phyloP scores from a whole-genome alignment of 2,113 vertebrate species.

The Pipra filicauda region DNA sequence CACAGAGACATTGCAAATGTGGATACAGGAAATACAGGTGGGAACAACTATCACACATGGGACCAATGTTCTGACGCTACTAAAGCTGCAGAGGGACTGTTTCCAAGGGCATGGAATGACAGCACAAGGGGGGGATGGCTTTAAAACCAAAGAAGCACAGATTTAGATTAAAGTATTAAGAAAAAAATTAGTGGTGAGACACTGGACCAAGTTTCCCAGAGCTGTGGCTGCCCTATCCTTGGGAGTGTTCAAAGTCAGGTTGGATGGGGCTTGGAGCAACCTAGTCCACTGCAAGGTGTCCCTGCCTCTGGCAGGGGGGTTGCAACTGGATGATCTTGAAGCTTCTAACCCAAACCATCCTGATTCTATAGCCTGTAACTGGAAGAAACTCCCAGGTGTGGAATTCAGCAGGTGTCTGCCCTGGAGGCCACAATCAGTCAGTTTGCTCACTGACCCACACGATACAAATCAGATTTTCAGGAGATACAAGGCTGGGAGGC shows the following conservation, averaged over 20 bases:
- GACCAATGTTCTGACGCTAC: neutral
- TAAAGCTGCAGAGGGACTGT: neutral
- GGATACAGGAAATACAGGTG: neutral
- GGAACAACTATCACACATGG: rapidly evolving
- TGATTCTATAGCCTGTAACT: neutral
- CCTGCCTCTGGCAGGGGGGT: neutral
- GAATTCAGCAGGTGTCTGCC: neutral
- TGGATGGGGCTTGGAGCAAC: neutral
- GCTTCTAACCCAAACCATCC: neutral
- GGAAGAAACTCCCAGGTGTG: neutral
- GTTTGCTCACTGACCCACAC: neutral
- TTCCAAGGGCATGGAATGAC: neutral
- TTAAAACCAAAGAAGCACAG: neutral
- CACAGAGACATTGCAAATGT: neutral
- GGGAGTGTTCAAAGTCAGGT: neutral
- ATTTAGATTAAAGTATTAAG: neutral
- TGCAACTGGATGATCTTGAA: neutral
- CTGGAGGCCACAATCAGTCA: neutral
- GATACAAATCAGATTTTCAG: neutral
- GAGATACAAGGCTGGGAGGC: neutral
- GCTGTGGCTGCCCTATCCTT: neutral
- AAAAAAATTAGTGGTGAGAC: too few relatives aligned
- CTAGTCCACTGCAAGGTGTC: neutral
- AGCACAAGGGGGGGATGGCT: neutral
- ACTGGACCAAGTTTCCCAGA: neutral